Evolutionary conservation across 2,113 vertebrate genomes (phyloP).

Genomic region (Pteronura brasiliensis): DNA sequence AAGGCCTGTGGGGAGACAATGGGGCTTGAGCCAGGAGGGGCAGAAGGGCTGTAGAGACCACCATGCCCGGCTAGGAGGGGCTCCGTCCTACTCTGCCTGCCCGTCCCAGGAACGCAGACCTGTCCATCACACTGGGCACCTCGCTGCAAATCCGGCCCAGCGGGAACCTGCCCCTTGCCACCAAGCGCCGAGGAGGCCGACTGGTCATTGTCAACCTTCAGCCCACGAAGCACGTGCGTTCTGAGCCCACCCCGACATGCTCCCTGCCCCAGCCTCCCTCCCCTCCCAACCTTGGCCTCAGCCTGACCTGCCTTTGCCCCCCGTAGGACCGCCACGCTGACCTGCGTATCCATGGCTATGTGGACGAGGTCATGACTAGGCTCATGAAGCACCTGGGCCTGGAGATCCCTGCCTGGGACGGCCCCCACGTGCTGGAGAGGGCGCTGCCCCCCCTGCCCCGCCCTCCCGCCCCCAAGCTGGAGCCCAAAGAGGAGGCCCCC

Average conservation of each 20-base stretch:
- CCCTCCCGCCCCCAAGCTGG: background rate
- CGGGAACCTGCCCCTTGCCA: constrained; percentile 93
- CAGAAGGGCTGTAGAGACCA: background rate
- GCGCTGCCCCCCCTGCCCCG: constrained; percentile 35
- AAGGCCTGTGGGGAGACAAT: accelerated
- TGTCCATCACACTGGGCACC: constrained; percentile 94
- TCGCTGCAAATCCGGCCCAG: constrained; percentile 98
- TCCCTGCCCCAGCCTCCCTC: background rate
- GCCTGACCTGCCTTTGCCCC: accelerated
- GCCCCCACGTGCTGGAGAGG: constrained; percentile 86
- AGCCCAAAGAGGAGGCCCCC: constrained; percentile 54
- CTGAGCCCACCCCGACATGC: background rate
- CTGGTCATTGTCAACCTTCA: constrained; percentile 96
- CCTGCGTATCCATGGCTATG: constrained; percentile 91
- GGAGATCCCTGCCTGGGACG: constrained; percentile 91
- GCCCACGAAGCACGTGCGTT: constrained; percentile 94
- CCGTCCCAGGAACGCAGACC: constrained; percentile 89
- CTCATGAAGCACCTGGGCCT: constrained; percentile 91
- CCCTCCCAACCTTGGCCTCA: too few relatives aligned
- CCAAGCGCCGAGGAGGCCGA: constrained; percentile 95
- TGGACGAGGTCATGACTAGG: constrained; percentile 92
- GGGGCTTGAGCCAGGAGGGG: background rate
- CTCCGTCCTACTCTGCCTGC: accelerated
- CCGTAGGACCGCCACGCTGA: constrained; percentile 92
- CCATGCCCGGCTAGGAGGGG: background rate